These are phyloP conservation scores for Ctenicera cuprea DNA, from an alignment of 2,888 invertebrate species.

Conservation along the genomic window DNA sequence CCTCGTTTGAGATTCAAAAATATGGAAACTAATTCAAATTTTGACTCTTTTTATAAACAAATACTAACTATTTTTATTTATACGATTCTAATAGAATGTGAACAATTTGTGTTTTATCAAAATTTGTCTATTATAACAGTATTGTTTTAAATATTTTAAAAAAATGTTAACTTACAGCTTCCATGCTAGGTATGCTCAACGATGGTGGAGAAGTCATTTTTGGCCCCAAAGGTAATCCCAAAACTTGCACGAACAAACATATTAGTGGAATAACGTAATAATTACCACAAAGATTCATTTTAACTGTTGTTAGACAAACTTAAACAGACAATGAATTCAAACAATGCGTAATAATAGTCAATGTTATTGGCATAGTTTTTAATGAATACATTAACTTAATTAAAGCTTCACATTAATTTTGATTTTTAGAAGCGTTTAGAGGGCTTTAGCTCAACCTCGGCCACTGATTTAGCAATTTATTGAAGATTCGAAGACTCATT, in stretches of 20 bases:
- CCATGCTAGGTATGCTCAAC: slow-evolving; percentile 31
- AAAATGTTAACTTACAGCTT: slow-evolving; percentile 29
- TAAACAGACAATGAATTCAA: not conserved
- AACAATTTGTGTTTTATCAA: not conserved
- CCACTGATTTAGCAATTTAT: not conserved
- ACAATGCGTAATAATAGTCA: slow-evolving; percentile 13
- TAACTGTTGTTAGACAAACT: not conserved
- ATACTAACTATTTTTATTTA: no score
- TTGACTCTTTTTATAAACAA: no score
- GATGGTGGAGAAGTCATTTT: not conserved
- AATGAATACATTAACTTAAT: slow-evolving; percentile 20
- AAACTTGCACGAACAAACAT: slow-evolving; percentile 5
- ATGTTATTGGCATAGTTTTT: slow-evolving; percentile 27
- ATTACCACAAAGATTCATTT: slow-evolving; percentile 5
- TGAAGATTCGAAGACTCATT: not conserved
- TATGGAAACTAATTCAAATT: not conserved
- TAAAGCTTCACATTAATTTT: slow-evolving; percentile 13
- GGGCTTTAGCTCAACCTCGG: slow-evolving; percentile 8
- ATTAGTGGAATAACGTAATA: not conserved
- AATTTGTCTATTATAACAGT: not conserved
- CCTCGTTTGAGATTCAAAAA: not conserved
- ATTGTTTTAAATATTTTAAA: not conserved
- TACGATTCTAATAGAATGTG: no score
- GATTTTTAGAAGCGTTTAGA: not conserved
- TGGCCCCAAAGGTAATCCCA: not conserved